Base-by-base conservation (phyloP, 2,888 invertebrate genomes). In the Xylota sylvarum region DNA sequence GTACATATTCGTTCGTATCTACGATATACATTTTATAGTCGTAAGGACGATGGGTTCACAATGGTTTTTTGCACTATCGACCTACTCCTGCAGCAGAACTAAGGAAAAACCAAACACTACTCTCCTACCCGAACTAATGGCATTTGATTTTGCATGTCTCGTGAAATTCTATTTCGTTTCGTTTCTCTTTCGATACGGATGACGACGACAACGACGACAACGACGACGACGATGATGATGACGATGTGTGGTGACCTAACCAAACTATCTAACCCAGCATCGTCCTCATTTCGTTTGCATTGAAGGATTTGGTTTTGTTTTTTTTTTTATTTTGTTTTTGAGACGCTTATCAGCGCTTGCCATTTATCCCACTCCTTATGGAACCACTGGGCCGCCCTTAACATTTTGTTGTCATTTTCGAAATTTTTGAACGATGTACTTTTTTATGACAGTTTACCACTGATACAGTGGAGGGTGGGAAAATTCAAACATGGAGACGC, bases 51-150 rank as follows among this genome's bases (percentile, higher is more conserved):
- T 76, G 64, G 27, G 48, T 55, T 76, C 62, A 80, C 78, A 78
- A 70, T 67, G 35, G 40, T 17, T 62, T 56, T 62, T 50, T 74
- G 74, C 67, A 64, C 55, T 74, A 76, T 74, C 84, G 80, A 85
- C 74, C 73, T 79, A 69, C 69, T 79, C 65, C 35, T 27, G 64
- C 76, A 65, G 30, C 12, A 58, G 32, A 58, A 37, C 23, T 40
- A 9, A 48, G 23, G 37, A 37, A 37, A 37, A 37, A 37, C 37
- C 32, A 32, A 32, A 2, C 5, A 17, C 17, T 19, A 55, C 23
- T 23, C 23, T 48, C 17, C 32, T 4, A 32, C 30, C 14, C 35
- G 10, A 40, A 17, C 32, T 55, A 79, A 79, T 73, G 79, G 55
- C 46, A 67, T 67, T 74, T 55, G 78, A 78, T 83, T 65, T 62